Evolutionary conservation across 1,140 invertebrate species (phyloP).

Genomic region (Tribolium castaneum): DNA sequence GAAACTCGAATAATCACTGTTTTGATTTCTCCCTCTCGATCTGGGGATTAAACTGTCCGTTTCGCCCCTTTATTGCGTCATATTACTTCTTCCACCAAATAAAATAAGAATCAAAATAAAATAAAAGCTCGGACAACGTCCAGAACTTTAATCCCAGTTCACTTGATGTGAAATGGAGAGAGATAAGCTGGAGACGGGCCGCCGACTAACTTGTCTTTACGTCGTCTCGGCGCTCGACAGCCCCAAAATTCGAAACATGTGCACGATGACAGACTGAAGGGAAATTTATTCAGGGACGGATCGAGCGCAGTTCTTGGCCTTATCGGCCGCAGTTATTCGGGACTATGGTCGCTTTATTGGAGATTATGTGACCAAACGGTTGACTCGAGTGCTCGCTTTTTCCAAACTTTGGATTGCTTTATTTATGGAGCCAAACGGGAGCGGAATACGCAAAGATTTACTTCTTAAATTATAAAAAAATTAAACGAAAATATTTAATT

Average conservation of each 20-base stretch:
- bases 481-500: too few species aligned
- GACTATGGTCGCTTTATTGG: conserved; percentile 29
- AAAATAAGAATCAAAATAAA: conserved; percentile 36
- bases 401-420: background rate
- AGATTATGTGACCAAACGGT: conserved; percentile 25
- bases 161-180: conserved; percentile 18
- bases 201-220: background rate
- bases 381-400: background rate
- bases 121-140: conserved; percentile 31
- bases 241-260: background rate
- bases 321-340: conserved; percentile 30
- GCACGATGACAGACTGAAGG: background rate
- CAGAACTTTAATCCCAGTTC: conserved; percentile 24
- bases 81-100: conserved; percentile 32
- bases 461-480: too few species aligned
- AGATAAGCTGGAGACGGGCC: conserved; percentile 16
- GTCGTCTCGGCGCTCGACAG: background rate
- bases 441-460: too few species aligned
- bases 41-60: background rate
- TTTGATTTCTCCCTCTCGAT: background rate
- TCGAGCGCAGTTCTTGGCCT: conserved; percentile 1
- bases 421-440: background rate
- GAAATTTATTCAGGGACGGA: background rate
- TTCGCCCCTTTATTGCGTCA: conserved; percentile 9
- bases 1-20: background rate